Evolutionary conservation across 2,888 invertebrate species (phyloP), one percentile per base, ranked within the genome.

Genomic region (Drosophila percnosoma): DNA sequence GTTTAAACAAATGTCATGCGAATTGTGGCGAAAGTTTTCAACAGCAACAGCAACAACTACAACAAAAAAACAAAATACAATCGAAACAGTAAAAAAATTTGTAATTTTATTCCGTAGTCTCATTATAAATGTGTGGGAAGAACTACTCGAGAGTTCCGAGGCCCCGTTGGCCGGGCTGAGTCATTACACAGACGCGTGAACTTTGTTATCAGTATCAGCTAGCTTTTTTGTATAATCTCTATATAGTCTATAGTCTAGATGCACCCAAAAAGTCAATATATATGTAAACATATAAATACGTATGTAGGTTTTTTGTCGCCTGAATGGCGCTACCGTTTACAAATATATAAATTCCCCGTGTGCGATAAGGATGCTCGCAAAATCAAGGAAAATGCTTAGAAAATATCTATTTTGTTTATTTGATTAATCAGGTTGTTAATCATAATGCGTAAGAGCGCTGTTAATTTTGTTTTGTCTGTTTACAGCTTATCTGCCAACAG

Each of bases 1-100:
- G 69, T 82, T 85, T 66, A 73, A 77, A 73, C 73, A 87, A 87
- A 80, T 87, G 80, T 80, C 83, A 84, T 85, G 79, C 78, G 81
- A 80, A 81, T 74, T 73, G 70, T 73, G 75, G 80, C 79, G 66
- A 83, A 87, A 82, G 70, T 75, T 65, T 42, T 52, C 58, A 63
- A 42, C 68, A 69, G 24, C 31, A 42, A 45, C 66, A 68, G 49
- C 49, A 58, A 45, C 36, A 13, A 7, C 45, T 13, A 4, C 42
- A 45, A 3, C 3, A 21, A 45, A 45, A 65, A 66, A 68, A 61
- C 53, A 33, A 36, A 34, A 21, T 45, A 68, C 67, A 73, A 57
- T 72, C 40, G 61, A 71, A 73, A 70, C 65, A 71, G 80, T 69
- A 72, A 75, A 45, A 45, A 45, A 78, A 78, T 66, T 54, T 70